A percentile compares a stretch with the other conserved stretches of the same genome.
Evolutionary conservation across 2,113 vertebrate species (phyloP).

Genomic region (Burhinus bistriatus): DNA sequence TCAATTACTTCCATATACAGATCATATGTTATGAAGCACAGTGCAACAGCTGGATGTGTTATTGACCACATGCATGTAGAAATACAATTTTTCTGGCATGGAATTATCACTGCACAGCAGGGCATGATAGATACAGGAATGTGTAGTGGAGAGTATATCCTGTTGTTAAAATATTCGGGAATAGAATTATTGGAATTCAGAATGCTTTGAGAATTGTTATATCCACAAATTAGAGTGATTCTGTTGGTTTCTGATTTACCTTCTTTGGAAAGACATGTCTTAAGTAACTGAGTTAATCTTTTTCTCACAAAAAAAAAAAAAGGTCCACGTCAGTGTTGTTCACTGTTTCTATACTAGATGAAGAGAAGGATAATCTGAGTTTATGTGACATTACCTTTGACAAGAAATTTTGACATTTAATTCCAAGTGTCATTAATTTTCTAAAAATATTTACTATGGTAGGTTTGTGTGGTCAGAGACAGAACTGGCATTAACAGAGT

Average conservation of each 20-base stretch:
- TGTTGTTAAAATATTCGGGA: neutral
- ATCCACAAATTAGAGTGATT: neutral
- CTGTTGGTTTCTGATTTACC: neutral
- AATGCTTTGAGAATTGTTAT: neutral
- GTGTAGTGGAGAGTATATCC: neutral
- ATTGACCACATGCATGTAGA: neutral
- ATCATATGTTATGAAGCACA: neutral
- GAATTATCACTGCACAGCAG: neutral
- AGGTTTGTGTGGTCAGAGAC: neutral
- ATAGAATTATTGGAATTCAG: neutral
- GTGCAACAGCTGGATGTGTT: neutral
- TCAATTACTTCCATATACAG: neutral
- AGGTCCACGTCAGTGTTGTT: neutral
- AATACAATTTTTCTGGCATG: neutral
- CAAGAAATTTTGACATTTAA: neutral
- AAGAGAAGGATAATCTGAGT: neutral
- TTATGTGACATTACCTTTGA: neutral
- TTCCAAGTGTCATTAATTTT: neutral
- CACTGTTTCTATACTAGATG: neutral
- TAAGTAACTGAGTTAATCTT: neutral
- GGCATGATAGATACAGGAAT: neutral
- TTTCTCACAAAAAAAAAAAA: neutral
- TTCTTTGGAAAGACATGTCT: neutral
- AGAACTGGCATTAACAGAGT: neutral
- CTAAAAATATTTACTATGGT: neutral